These are phyloP conservation scores for Lordiphosa collinella DNA, from an alignment of 1,140 invertebrate species.

Conservation along the genomic window DNA sequence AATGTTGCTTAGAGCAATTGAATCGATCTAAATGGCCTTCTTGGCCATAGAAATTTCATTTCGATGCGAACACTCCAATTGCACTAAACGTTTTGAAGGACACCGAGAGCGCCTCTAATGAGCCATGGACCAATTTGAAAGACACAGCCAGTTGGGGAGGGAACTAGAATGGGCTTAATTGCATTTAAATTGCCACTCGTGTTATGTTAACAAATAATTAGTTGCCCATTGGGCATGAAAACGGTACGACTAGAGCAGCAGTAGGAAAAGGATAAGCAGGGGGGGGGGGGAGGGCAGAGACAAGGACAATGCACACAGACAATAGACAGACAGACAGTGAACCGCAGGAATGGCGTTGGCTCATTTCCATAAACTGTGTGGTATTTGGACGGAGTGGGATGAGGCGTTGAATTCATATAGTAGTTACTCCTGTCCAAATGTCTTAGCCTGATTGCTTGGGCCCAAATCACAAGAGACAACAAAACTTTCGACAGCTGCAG, in stretches of 20 bases:
- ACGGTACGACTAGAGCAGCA: constrained; percentile 10
- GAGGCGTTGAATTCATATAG: neutral
- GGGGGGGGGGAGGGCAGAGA: constrained; percentile 14
- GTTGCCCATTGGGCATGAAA: constrained; percentile 61
- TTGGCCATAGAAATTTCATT: constrained; percentile 4
- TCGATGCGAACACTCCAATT: constrained; percentile 5
- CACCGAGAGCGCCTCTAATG: constrained; percentile 46
- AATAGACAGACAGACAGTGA: constrained; percentile 11
- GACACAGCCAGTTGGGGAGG: neutral
- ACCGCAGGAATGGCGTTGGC: constrained; percentile 35
- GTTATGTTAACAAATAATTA: constrained; percentile 77
- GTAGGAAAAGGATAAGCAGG: too few relatives aligned
- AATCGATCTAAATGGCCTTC: constrained; percentile 7
- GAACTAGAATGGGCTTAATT: constrained; percentile 56
- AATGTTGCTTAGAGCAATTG: neutral
- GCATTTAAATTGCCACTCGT: constrained; percentile 76
- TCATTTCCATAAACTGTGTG: constrained; percentile 62
- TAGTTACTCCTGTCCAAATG: too few relatives aligned
- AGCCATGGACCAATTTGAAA: constrained; percentile 26
- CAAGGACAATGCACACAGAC: constrained; percentile 44
- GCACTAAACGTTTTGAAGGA: constrained; percentile 8
- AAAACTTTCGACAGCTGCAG: constrained; percentile 11
- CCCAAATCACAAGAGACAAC: neutral
- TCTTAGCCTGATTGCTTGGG: neutral
- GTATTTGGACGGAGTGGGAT: neutral